A percentile compares a stretch with the other conserved stretches of the same genome.
Conservation (phyloP, 2,113 vertebrate genomes). For the Andinoacara biseriatus region DNA sequence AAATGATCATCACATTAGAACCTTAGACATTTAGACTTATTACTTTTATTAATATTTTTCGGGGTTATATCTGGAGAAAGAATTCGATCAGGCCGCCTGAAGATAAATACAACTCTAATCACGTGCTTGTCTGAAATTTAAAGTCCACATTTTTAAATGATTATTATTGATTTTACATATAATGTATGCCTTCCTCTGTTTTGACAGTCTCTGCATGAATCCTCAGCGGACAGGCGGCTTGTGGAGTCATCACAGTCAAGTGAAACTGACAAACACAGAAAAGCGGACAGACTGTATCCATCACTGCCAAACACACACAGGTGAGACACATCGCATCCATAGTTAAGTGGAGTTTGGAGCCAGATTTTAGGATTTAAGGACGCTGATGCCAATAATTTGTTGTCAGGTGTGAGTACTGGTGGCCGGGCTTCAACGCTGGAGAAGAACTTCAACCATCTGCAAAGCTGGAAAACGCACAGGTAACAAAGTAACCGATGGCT, state of each 20-base stretch:
- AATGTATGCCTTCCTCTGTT: neutral
- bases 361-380: neutral
- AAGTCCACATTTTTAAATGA: neutral
- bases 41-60: too few species aligned
- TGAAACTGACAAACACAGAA: constrained; percentile 2
- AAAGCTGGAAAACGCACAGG: constrained; percentile 32
- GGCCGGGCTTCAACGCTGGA: neutral
- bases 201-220: constrained; percentile 34
- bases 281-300: constrained; percentile 53
- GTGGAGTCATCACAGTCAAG: neutral
- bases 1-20: neutral
- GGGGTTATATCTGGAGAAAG: neutral
- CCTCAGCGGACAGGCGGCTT: neutral
- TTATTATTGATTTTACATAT: neutral
- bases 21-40: neutral
- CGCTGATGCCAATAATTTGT: neutral
- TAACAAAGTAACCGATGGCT: constrained; percentile 1
- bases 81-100: neutral
- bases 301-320: constrained; percentile 35
- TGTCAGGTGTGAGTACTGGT: constrained; percentile 36
- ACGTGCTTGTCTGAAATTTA: neutral
- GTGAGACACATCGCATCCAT: constrained; percentile 4
- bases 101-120: neutral
- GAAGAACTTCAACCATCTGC: neutral
- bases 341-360: neutral